Evolutionary conservation across 2,797 vertebrate species (phyloP).

Genomic region (Cephalopachus bancanus): DNA sequence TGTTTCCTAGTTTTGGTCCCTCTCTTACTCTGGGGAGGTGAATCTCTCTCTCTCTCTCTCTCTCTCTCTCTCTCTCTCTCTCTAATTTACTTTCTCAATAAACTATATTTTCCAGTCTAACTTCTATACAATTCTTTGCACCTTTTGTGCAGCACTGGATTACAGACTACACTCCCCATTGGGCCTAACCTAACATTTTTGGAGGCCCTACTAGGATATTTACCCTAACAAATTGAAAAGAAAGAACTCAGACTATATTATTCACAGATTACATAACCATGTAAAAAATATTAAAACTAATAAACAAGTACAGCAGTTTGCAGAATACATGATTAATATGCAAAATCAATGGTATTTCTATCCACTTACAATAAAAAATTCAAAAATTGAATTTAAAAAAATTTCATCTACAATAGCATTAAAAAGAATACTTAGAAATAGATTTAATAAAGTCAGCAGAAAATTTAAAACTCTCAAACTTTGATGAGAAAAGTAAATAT

Average conservation of each 20-base stretch:
- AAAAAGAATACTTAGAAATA: background rate
- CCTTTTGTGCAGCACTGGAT: no score
- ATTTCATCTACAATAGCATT: background rate
- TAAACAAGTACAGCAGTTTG: background rate
- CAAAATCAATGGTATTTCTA: background rate
- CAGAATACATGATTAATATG: background rate
- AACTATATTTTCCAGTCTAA: no score
- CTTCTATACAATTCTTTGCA: no score
- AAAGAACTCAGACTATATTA: background rate
- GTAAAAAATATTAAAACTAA: background rate
- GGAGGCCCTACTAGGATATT: no score
- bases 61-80: no score
- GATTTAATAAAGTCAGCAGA: background rate
- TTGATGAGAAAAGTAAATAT: background rate
- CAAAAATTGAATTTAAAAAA: background rate
- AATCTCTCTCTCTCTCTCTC: no score
- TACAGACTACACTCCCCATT: no score
- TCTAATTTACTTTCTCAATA: no score
- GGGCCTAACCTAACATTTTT: no score
- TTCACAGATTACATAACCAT: background rate
- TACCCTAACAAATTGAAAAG: background rate
- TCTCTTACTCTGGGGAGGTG: no score
- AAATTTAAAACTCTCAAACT: background rate
- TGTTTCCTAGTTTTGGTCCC: no score
- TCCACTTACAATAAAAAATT: background rate